phyloP scores from a whole-genome alignment of 2,888 invertebrate species.

The Apotomis capreana region DNA sequence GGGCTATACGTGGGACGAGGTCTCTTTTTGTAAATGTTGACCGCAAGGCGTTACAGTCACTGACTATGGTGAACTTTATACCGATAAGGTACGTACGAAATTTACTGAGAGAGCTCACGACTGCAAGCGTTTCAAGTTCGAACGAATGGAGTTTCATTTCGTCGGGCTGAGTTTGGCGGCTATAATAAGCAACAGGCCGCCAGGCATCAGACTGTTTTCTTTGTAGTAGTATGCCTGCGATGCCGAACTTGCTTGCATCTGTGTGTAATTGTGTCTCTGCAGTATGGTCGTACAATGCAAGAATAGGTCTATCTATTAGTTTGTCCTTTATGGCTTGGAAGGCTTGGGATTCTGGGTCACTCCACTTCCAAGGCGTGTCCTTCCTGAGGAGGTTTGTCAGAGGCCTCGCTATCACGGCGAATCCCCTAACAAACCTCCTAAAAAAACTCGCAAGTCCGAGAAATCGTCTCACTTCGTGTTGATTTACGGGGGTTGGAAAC shows the following conservation, averaged over 20 bases:
- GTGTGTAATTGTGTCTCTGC: constrained; percentile 46
- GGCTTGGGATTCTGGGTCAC: constrained; percentile 43
- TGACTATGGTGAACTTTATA: constrained; percentile 48
- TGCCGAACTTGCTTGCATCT: constrained; percentile 46
- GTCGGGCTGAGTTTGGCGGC: constrained; percentile 50
- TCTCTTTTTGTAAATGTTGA: constrained; percentile 42
- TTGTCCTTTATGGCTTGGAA: constrained; percentile 46
- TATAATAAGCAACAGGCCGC: constrained; percentile 51
- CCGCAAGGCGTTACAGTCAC: constrained; percentile 54
- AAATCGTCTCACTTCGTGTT: neutral
- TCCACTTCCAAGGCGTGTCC: constrained; percentile 43
- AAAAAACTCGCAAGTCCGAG: constrained; percentile 2
- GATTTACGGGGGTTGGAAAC: neutral
- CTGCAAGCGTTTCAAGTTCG: too few species aligned
- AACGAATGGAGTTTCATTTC: constrained; percentile 49
- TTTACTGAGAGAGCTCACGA: constrained; percentile 47
- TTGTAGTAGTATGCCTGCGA: constrained; percentile 50
- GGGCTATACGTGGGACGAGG: constrained; percentile 47
- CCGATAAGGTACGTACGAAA: constrained; percentile 56
- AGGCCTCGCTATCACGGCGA: constrained; percentile 44
- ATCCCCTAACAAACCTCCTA: constrained; percentile 18
- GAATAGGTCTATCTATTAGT: constrained; percentile 44
- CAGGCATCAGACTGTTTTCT: constrained; percentile 23
- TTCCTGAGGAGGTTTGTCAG: constrained; percentile 45
- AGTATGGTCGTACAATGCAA: constrained; percentile 46